Conservation (phyloP, 2,797 vertebrate genomes). For the Naso thynnoides region DNA sequence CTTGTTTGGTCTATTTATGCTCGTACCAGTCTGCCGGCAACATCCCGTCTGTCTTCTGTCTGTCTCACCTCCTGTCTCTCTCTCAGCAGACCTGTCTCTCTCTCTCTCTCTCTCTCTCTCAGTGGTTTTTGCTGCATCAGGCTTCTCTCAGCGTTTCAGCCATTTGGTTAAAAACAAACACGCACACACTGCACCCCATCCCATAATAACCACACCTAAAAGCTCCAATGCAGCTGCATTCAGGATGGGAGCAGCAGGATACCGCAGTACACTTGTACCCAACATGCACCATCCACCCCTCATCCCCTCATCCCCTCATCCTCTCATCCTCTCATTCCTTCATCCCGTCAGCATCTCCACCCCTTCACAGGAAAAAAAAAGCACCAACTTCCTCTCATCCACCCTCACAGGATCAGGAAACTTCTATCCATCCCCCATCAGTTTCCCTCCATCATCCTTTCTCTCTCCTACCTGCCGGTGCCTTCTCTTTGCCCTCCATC, state of each 20-base stretch:
- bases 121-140: slow-evolving; percentile 5
- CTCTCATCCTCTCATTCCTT: neutral
- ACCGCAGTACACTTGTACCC: slow-evolving; percentile 67
- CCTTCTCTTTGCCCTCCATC: slow-evolving; percentile 79
- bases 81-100: slow-evolving; percentile 5
- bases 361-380: neutral
- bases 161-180: slow-evolving; percentile 28
- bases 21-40: neutral
- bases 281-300: slow-evolving; percentile 50
- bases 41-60: neutral
- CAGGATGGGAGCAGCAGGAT: slow-evolving; percentile 47
- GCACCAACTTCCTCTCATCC: slow-evolving; percentile 16
- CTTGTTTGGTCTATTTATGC: slow-evolving; percentile 1
- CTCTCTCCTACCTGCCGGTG: slow-evolving; percentile 69
- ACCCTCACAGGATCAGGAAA: neutral
- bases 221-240: slow-evolving; percentile 61
- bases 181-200: slow-evolving; percentile 59
- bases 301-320: neutral
- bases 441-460: neutral
- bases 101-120: too few relatives aligned
- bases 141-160: slow-evolving; percentile 7
- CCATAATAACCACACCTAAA: slow-evolving; percentile 80
- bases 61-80: neutral
- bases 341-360: slow-evolving; percentile 2
- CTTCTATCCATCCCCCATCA: slow-evolving; percentile 10